Conservation (phyloP, 2,797 vertebrate species). For the Trachurus trachurus region DNA sequence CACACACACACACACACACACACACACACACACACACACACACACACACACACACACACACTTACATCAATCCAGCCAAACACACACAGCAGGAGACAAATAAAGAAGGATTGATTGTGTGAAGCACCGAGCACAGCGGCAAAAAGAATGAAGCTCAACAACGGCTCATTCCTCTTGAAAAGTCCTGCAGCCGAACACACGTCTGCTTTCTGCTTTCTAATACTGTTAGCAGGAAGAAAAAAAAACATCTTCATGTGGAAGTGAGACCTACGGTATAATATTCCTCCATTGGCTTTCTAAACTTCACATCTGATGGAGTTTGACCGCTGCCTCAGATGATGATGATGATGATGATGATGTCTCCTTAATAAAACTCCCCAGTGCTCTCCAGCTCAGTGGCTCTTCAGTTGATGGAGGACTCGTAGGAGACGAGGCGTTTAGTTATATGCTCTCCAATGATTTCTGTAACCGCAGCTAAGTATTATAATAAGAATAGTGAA, state of each 20-base stretch:
- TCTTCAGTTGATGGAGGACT: slow-evolving; percentile 31
- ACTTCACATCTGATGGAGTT: slow-evolving; percentile 22
- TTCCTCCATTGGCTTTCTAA: slow-evolving; percentile 21
- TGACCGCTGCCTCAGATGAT: slow-evolving; percentile 5
- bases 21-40: background rate
- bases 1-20: slow-evolving; percentile 19
- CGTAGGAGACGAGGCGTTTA: slow-evolving; percentile 15
- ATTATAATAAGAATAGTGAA: background rate
- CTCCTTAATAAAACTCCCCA: slow-evolving; percentile 30
- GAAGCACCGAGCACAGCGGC: slow-evolving; percentile 33
- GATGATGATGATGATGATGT: slow-evolving; percentile 5
- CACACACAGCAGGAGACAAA: slow-evolving; percentile 46
- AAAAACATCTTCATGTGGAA: background rate
- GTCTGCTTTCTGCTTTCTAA: slow-evolving; percentile 20
- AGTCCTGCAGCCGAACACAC: slow-evolving; percentile 5
- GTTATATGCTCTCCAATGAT: slow-evolving; percentile 28
- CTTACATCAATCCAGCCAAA: slow-evolving; percentile 33
- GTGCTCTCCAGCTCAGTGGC: slow-evolving; percentile 5
- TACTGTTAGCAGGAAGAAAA: background rate
- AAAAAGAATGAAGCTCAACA: slow-evolving; percentile 6
- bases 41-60: background rate
- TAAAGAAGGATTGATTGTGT: slow-evolving; percentile 62
- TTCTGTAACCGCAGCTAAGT: slow-evolving; percentile 18
- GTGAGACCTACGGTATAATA: background rate
- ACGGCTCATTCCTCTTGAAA: slow-evolving; percentile 28